These are phyloP conservation scores for Sciurus vulgaris DNA, from an alignment of 2,797 vertebrate species.

Conservation along the genomic window DNA sequence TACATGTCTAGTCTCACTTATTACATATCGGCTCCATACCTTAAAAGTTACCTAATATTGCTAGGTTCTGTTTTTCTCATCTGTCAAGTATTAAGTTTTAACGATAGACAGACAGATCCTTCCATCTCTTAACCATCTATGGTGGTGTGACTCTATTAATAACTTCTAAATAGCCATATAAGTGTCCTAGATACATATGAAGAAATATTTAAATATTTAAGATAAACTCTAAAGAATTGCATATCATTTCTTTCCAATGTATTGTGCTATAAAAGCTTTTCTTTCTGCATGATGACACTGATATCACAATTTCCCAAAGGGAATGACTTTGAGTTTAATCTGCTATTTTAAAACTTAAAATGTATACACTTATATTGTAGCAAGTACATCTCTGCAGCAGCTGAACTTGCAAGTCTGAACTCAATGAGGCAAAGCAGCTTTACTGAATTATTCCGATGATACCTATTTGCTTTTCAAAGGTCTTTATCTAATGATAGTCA, in stretches of 20 bases:
- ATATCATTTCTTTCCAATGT: not conserved
- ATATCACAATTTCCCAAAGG: not conserved
- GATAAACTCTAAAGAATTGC: not conserved
- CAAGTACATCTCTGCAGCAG: not conserved
- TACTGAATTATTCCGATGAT: slow-evolving; percentile 49
- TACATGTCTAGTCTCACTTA: not conserved
- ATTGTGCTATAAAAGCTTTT: not conserved
- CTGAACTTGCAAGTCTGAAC: slow-evolving; percentile 42
- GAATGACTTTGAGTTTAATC: slow-evolving; percentile 35
- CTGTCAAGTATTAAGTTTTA: not conserved
- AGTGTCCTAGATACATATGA: not conserved
- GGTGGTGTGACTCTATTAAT: not conserved
- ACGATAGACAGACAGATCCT: not conserved
- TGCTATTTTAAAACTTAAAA: slow-evolving; percentile 28
- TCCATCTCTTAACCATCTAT: not conserved
- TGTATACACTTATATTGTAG: not conserved
- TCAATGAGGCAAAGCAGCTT: slow-evolving; percentile 55
- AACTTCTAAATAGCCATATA: not conserved
- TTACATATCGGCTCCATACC: not conserved
- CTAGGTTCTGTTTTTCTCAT: not conserved
- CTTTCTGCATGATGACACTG: not conserved
- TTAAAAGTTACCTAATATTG: not conserved
- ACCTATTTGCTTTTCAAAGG: slow-evolving; percentile 49
- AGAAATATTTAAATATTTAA: not conserved
- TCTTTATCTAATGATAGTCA: slow-evolving; percentile 30